Conservation (phyloP, 2,113 vertebrate genomes). For the Elaphurus davidianus region DNA sequence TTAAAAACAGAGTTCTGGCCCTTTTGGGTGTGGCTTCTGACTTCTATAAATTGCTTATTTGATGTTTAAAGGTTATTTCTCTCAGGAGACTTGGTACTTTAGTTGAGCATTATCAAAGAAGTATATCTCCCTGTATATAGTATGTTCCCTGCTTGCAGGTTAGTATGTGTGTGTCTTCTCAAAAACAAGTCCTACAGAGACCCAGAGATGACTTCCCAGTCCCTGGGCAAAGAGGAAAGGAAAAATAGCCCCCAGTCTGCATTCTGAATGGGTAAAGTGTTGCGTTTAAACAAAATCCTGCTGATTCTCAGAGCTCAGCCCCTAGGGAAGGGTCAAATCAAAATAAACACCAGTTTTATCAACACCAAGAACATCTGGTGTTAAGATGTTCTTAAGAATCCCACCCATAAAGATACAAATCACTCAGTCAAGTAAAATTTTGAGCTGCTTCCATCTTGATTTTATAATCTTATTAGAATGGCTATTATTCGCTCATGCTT, state of each 20-base stretch:
- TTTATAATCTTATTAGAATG: background rate
- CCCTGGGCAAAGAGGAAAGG: background rate
- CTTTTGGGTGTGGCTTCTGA: background rate
- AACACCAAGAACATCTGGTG: background rate
- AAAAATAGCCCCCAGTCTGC: background rate
- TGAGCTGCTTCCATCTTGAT: background rate
- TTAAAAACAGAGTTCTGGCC: background rate
- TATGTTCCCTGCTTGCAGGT: background rate
- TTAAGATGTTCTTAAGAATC: background rate
- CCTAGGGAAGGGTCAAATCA: background rate
- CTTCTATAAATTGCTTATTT: conserved; percentile 5
- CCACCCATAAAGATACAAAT: background rate
- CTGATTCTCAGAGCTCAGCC: background rate
- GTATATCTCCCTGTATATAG: background rate
- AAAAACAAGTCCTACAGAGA: background rate
- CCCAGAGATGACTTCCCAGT: background rate
- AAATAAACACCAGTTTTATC: background rate
- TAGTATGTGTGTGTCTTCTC: background rate
- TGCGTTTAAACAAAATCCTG: background rate
- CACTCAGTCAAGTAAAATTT: background rate
- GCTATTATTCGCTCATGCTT: background rate
- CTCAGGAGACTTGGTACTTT: background rate
- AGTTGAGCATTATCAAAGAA: background rate
- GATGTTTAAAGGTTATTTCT: conserved; percentile 13
- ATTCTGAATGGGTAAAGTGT: background rate